phyloP scores from a whole-genome alignment of 2,888 invertebrate genomes.

The Myopa testacea region DNA sequence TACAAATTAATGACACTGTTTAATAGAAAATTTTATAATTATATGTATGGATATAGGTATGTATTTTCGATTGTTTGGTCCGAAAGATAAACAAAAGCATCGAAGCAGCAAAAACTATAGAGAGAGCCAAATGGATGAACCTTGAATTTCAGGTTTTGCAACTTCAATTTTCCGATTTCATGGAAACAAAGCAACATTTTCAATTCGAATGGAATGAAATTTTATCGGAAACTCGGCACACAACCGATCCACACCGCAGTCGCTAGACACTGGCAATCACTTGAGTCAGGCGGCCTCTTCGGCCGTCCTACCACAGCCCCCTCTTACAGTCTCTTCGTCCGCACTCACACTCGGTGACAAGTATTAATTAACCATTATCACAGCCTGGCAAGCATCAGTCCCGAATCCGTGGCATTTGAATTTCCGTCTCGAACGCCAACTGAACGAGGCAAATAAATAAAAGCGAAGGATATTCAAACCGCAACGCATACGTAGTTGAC shows the following conservation, averaged over 20 bases:
- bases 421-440: conserved; percentile 26
- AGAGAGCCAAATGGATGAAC: neutral
- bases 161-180: neutral
- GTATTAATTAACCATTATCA: conserved; percentile 63
- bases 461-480: conserved; percentile 19
- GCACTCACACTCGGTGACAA: conserved; percentile 2
- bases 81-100: too few species aligned
- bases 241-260: neutral
- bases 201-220: neutral
- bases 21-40: too few species aligned
- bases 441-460: neutral
- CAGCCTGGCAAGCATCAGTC: conserved; percentile 50
- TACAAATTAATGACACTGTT: too few species aligned
- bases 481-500: neutral
- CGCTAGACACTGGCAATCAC: neutral
- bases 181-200: neutral
- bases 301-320: neutral
- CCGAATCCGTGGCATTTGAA: conserved; percentile 35
- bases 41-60: too few species aligned
- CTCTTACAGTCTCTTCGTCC: neutral
- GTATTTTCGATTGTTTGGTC: too few species aligned
- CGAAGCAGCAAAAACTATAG: too few species aligned
- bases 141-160: neutral
- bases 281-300: neutral
- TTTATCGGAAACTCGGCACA: conserved; percentile 1